Evolutionary conservation across 2,797 vertebrate genomes (phyloP).

Genomic region (Harpagifer antarcticus): DNA sequence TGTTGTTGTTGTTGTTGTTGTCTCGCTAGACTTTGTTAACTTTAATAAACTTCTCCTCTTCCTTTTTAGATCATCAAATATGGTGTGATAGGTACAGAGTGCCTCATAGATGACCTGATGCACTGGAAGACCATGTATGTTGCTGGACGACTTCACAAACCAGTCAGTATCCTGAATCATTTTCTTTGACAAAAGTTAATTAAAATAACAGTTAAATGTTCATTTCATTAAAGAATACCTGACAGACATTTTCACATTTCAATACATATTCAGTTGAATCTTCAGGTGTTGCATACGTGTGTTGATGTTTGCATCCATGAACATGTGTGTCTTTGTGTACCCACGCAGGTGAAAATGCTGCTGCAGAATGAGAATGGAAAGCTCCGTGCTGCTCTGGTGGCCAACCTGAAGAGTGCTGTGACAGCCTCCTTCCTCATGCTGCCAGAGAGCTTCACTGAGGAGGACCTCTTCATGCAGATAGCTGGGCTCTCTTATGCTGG

Average conservation of each 20-base stretch:
- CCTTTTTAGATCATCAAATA: constrained; percentile 93
- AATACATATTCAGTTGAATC: neutral
- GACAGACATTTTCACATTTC: neutral
- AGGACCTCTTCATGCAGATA: constrained; percentile 93
- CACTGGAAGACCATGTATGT: constrained; percentile 95
- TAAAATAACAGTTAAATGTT: neutral
- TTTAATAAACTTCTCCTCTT: constrained; percentile 3
- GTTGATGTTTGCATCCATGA: neutral
- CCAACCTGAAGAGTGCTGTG: constrained; percentile 93
- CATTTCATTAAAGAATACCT: neutral
- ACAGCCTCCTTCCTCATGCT: constrained; percentile 95
- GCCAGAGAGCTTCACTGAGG: constrained; percentile 94
- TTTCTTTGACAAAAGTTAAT: neutral
- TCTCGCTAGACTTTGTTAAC: neutral
- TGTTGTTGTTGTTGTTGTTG: neutral
- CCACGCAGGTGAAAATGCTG: constrained; percentile 91
- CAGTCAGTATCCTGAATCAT: constrained; percentile 69
- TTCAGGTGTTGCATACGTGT: neutral
- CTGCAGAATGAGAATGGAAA: constrained; percentile 87
- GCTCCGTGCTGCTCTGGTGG: constrained; percentile 87
- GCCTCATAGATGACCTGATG: constrained; percentile 92
- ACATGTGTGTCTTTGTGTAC: neutral
- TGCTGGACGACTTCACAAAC: constrained; percentile 96
- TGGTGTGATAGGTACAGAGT: constrained; percentile 92
- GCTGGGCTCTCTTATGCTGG: constrained; percentile 95